These are phyloP conservation scores for Drosophila funebris DNA, from an alignment of 1,140 invertebrate species.

Conservation along the genomic window DNA sequence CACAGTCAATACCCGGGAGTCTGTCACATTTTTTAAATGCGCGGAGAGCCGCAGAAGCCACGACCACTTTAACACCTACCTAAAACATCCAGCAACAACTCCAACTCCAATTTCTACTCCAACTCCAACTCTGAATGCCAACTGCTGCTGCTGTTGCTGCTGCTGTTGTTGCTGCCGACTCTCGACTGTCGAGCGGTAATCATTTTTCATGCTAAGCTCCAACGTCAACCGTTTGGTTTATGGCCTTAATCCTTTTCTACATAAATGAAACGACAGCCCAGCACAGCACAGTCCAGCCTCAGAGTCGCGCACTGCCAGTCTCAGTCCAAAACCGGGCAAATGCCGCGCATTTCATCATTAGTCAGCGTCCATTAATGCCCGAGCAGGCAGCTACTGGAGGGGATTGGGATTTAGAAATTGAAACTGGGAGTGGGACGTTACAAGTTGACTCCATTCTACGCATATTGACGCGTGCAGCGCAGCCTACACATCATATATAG, in stretches of 20 bases:
- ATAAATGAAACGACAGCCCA: constrained; percentile 68
- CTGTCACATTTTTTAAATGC: constrained; percentile 50
- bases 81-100: constrained; percentile 30
- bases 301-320: neutral
- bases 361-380: constrained; percentile 78
- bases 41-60: constrained; percentile 48
- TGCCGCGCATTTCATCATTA: constrained; percentile 81
- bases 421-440: constrained; percentile 31
- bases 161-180: constrained; percentile 36
- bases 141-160: constrained; percentile 13
- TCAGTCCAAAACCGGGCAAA: constrained; percentile 47
- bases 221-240: constrained; percentile 81
- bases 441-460: constrained; percentile 4
- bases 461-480: constrained; percentile 59
- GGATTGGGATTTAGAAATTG: constrained; percentile 41
- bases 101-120: neutral
- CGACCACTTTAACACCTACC: constrained; percentile 77
- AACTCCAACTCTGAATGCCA: constrained; percentile 13
- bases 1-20: neutral
- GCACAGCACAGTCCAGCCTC: constrained; percentile 26
- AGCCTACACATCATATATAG: constrained; percentile 62
- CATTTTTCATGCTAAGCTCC: constrained; percentile 81
- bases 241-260: constrained; percentile 81
- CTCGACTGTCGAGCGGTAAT: constrained; percentile 55
- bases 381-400: constrained; percentile 45